Conservation (phyloP, 30 jellyfish, hydroid and myxozoan genomes). For the Aurelia sp. region DNA sequence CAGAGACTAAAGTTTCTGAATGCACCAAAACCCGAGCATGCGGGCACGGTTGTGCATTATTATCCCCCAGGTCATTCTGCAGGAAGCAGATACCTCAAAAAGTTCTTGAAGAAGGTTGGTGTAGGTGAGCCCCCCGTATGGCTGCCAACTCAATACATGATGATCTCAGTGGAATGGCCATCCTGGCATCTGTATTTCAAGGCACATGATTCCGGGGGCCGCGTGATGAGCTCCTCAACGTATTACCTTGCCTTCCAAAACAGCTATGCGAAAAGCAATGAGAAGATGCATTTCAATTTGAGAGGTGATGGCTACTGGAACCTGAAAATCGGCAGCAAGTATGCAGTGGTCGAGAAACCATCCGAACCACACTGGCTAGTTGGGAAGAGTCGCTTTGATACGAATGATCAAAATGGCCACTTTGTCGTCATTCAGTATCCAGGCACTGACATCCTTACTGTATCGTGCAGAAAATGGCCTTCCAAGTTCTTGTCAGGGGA, state of each 20-base stretch:
- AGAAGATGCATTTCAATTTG: not conserved
- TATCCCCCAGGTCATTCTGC: slow-evolving; percentile 4
- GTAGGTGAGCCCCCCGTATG: not conserved
- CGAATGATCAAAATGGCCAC: slow-evolving; percentile 2
- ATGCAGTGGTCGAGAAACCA: slow-evolving; percentile 1
- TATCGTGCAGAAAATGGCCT: slow-evolving; percentile 7
- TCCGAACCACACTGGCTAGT: not conserved
- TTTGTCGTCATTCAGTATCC: slow-evolving; percentile 11
- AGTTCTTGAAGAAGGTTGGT: not conserved
- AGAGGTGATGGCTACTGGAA: slow-evolving; percentile 8
- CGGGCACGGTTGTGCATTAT: slow-evolving; percentile 6
- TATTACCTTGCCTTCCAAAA: not conserved
- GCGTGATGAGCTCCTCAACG: not conserved
- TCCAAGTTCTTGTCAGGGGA: slow-evolving; percentile 10
- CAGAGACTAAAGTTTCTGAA: not conserved
- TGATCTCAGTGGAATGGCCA: slow-evolving; percentile 16
- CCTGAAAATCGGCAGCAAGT: not conserved
- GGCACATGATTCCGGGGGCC: slow-evolving; percentile 1
- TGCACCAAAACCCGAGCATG: slow-evolving; percentile 19
- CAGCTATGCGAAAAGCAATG: not conserved
- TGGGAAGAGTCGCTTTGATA: not conserved
- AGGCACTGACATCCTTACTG: slow-evolving; percentile 16
- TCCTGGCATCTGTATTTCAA: not conserved
- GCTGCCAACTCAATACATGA: not conserved
- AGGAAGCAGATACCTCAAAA: not conserved